Percentiles rank a stretch among this genome's conserved stretches.
Evolutionary conservation across 2,888 invertebrate genomes (phyloP).

Genomic region (Xiphydria camelus): DNA sequence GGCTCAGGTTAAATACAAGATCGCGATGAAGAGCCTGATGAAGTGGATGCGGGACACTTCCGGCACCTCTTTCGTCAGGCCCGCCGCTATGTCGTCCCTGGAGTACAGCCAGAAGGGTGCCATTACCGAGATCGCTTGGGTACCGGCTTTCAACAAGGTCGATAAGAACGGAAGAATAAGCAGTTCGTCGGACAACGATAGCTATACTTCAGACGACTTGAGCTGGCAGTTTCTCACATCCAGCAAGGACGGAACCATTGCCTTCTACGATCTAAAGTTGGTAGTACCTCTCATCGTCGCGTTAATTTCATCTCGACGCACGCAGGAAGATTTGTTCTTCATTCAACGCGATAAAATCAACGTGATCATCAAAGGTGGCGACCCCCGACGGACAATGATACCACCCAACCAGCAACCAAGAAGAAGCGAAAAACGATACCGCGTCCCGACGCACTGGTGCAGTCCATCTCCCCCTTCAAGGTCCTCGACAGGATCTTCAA

Average conservation of each 20-base stretch:
- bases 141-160: conserved; percentile 66
- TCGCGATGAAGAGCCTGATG: conserved; percentile 66
- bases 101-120: conserved; percentile 66
- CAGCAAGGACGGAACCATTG: conserved; percentile 69
- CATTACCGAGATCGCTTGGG: conserved; percentile 71
- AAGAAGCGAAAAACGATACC: conserved; percentile 53
- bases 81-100: conserved; percentile 67
- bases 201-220: no score
- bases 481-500: conserved; percentile 65
- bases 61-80: conserved; percentile 63
- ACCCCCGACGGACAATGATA: background rate
- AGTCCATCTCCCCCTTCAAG: conserved; percentile 66
- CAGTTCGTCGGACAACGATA: conserved; percentile 48
- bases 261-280: conserved; percentile 74
- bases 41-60: conserved; percentile 71
- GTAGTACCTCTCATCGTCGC: conserved; percentile 30
- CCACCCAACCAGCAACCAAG: no score
- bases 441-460: conserved; percentile 64
- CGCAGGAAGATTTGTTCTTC: no score
- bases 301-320: conserved; percentile 1
- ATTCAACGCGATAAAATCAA: no score
- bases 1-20: conserved; percentile 66
- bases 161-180: conserved; percentile 65
- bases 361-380: no score
- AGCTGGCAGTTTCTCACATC: conserved; percentile 69